phyloP scores from a whole-genome alignment of 2,888 invertebrate genomes.

The Magallana nippona region DNA sequence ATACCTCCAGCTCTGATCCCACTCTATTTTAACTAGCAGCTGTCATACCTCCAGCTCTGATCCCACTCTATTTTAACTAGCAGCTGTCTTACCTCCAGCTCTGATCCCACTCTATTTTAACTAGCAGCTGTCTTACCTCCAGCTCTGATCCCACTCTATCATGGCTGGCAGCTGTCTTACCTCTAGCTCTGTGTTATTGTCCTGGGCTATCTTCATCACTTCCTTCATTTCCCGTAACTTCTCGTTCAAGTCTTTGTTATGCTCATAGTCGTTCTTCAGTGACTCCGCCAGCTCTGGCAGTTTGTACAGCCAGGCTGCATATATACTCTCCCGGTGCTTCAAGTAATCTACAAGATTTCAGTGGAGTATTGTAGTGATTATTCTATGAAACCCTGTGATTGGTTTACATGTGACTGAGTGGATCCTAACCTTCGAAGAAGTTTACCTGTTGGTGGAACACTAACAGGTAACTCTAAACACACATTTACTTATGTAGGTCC shows the following conservation, averaged over 20 bases:
- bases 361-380: too few species aligned
- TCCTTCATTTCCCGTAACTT: slow-evolving; percentile 53
- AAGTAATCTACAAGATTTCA: slow-evolving; percentile 39
- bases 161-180: slow-evolving; percentile 34
- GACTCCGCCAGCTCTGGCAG: slow-evolving; percentile 55
- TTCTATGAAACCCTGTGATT: too few species aligned
- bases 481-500: too few species aligned
- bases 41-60: too few species aligned
- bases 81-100: too few species aligned
- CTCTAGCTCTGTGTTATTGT: slow-evolving; percentile 57
- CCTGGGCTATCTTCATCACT: slow-evolving; percentile 52
- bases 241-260: slow-evolving; percentile 51
- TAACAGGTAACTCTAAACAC: too few species aligned
- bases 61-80: too few species aligned
- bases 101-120: not conserved
- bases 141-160: not conserved
- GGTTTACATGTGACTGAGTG: not conserved
- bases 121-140: slow-evolving; percentile 11
- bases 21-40: too few species aligned
- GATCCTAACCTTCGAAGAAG: not conserved
- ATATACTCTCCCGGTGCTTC: slow-evolving; percentile 53
- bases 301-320: slow-evolving; percentile 52
- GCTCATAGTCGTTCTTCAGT: slow-evolving; percentile 52
- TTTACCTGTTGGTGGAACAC: not conserved
- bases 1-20: too few species aligned